Base-by-base conservation (phyloP, 2,797 vertebrate species). In the Mallotus villosus region DNA sequence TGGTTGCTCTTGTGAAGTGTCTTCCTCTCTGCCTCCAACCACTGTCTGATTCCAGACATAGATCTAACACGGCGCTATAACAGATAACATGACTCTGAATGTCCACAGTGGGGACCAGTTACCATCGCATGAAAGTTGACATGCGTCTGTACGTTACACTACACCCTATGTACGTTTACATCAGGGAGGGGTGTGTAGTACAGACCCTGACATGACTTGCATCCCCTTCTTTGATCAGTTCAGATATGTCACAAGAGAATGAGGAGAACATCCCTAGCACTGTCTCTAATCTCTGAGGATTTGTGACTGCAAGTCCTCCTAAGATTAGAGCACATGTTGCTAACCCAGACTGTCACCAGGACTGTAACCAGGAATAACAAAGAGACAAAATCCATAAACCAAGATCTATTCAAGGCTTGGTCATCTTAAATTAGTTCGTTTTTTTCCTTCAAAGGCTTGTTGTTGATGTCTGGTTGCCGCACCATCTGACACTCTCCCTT, bases 401-500 rank as follows among this genome's bases (percentile, higher is more conserved):
- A 5, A 70, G 61, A 76, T 84, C 11, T 62, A 72, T 67, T 66
- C 58, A 61, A 41, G 71, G 6, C 66, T 51, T 74, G 78, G 76
- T 77, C 70, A 70, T 75, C 67, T 66, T 78, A 71, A 69, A 41
- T 75, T 73, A 67, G 73, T 74, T 66, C 22, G 74, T 77, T 77
- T 76, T 72, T 62, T 63, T 78, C 79, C 73, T 75, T 70, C 77
- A 72, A 84, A 87, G 77, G 78, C 70, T 66, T 81, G 82, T 84
- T 81, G 69, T 22, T 84, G 82, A 82, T 76, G 83, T 80, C 75
- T 78, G 78, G 78, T 79, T 82, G 75, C 86, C 82, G 81, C 84
- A 84, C 86, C 79, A 83, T 87, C 80, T 84, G 81, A 90, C 85
- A 86, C 84, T 59, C 61, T 74, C 9, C 41, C 59, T 74, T 2